Base-by-base conservation (phyloP, 1,140 invertebrate genomes). In the Cardiocondyla obscurior region DNA sequence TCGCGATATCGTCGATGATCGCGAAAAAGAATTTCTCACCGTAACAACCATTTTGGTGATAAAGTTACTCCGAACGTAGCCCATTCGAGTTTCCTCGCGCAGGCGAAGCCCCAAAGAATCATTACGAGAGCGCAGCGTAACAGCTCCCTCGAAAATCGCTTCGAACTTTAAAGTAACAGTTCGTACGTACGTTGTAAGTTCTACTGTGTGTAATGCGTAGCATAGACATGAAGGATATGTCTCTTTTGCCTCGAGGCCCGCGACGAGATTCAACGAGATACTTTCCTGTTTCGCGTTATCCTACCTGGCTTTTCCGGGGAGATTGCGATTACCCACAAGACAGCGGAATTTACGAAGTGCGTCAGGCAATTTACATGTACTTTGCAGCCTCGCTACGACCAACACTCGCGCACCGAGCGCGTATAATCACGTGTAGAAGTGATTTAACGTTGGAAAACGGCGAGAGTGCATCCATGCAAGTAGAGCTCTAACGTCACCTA, bases 331-430 rank as follows among this genome's bases (percentile, higher is more conserved):
- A 60, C 55, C 33, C 74, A 22, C 62, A 30, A 67, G 74, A 79
- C 74, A 79, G 46, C 46, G 74, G 62, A 79, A 79, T 79, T 69
- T 79, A 79, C 74, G 62, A 69, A 79, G 74, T 69, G 64, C 74
- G 62, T 67, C 62, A 64, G 46, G 33, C 74, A 69, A 79, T 79
- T 79, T 79, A 79, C 74, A 79, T 69, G 46, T 79, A 79, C 74
- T 79, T 67, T 79, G 46, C 74, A 53, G 70, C 60, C 60, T 30
- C 22, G 58, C 14, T n/a, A 7, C 69, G 22, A 25, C 25, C 12
- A 28, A 19, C n/a, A 1, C 28, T 22, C n/a, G 57, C 28, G 44
- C 46, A 60, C 33, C 42, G 12, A 12, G 16, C 25, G 39, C 33
- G 19, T 55, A 55, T 67, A 79, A 67, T 79, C 74, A 46, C 64